Evolutionary conservation across 2,888 invertebrate species (phyloP).

Genomic region (Callyntrura sp.): DNA sequence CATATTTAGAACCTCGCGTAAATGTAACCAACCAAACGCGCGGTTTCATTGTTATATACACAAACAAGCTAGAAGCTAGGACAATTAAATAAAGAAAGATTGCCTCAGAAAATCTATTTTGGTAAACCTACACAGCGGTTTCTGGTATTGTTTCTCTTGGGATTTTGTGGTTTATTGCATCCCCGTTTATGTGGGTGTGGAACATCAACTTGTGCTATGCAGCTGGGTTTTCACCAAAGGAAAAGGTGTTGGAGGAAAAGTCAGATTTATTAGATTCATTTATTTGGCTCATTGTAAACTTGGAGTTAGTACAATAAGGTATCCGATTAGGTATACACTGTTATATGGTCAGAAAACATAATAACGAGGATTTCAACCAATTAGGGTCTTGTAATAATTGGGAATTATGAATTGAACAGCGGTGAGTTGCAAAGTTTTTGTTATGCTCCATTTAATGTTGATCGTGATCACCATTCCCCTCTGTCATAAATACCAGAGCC

Average conservation of each 20-base stretch:
- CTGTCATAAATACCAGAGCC: slow-evolving; percentile 26
- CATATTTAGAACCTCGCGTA: not conserved
- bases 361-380: too few relatives aligned
- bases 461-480: too few relatives aligned
- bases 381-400: slow-evolving; percentile 56
- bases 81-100: not conserved
- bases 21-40: not conserved
- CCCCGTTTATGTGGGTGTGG: slow-evolving; percentile 31
- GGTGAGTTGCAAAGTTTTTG: not conserved
- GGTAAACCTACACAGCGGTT: slow-evolving; percentile 33
- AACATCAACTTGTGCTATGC: slow-evolving; percentile 3
- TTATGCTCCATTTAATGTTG: not conserved
- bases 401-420: too few relatives aligned
- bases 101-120: slow-evolving; percentile 9
- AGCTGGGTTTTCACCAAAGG: slow-evolving; percentile 40
- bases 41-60: slow-evolving; percentile 7
- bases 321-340: not conserved
- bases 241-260: slow-evolving; percentile 40
- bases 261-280: slow-evolving; percentile 51
- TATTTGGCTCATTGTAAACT: slow-evolving; percentile 48
- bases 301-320: slow-evolving; percentile 4
- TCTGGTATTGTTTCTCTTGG: slow-evolving; percentile 27
- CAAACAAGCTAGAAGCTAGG: not conserved
- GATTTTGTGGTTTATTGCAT: slow-evolving; percentile 48
- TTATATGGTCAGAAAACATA: slow-evolving; percentile 20